These are phyloP conservation scores for Apotomis capreana DNA, from an alignment of 2,888 invertebrate species.

Conservation along the genomic window DNA sequence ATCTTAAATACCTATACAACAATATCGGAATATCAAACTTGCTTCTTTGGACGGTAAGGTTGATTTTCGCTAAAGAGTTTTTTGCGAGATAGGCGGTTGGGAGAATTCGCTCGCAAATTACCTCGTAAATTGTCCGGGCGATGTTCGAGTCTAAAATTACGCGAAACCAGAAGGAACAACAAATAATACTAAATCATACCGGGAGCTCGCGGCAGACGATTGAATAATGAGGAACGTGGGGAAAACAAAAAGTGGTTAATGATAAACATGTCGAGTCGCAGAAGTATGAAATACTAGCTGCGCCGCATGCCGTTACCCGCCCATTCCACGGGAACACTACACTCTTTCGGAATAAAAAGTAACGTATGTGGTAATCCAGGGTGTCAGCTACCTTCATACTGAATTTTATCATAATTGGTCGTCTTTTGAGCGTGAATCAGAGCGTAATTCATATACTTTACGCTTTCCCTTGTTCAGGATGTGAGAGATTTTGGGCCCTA, in stretches of 20 bases:
- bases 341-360: too few relatives aligned
- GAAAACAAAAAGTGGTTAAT: slow-evolving; percentile 18
- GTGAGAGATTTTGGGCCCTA: too few relatives aligned
- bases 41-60: background rate
- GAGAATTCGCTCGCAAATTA: slow-evolving; percentile 30
- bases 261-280: slow-evolving; percentile 4
- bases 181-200: slow-evolving; percentile 33
- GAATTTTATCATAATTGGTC: too few relatives aligned
- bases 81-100: slow-evolving; percentile 1
- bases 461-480: too few relatives aligned
- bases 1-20: background rate
- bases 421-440: too few relatives aligned
- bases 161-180: slow-evolving; percentile 27
- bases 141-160: slow-evolving; percentile 36
- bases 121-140: slow-evolving; percentile 36
- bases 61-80: background rate
- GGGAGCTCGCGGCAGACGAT: slow-evolving; percentile 10
- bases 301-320: too few relatives aligned
- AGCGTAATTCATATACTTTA: too few relatives aligned
- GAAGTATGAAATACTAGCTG: background rate
- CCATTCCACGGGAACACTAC: too few relatives aligned
- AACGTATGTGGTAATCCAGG: too few relatives aligned
- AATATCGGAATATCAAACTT: background rate
- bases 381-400: too few relatives aligned
- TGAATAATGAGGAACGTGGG: slow-evolving; percentile 14